A percentile compares a stretch with the other conserved stretches of the same genome.
Conservation (phyloP, 92 coral and sea anemone genomes). For the Zoanthus gigantus region DNA sequence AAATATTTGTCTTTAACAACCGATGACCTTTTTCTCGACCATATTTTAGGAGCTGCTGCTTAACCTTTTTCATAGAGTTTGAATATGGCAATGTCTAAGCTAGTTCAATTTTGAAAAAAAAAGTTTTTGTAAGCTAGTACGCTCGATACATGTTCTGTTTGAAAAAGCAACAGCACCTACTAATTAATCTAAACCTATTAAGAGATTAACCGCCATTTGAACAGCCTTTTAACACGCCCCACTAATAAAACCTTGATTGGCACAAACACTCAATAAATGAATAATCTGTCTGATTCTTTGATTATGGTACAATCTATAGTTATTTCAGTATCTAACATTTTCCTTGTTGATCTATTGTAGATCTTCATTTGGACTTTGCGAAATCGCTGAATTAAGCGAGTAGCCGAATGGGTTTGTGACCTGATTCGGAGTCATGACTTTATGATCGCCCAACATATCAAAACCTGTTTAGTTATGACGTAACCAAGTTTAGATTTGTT, state of each 20-base stretch:
- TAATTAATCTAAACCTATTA: not conserved
- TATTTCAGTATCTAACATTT: not conserved
- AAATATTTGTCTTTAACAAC: conserved; percentile 8
- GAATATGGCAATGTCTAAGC: not conserved
- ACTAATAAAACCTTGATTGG: conserved; percentile 17
- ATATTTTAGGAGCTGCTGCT: not conserved
- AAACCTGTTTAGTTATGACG: conserved; percentile 52
- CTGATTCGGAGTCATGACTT: conserved; percentile 39
- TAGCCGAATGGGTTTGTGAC: conserved; percentile 30
- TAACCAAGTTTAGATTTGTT: conserved; percentile 18
- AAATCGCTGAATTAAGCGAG: conserved; percentile 23
- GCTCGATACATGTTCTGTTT: not conserved
- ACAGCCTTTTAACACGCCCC: not conserved
- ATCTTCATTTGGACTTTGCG: conserved; percentile 41
- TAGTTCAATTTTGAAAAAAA: not conserved
- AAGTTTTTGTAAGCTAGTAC: not conserved
- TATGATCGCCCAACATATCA: conserved; percentile 41
- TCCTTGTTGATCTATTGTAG: not conserved
- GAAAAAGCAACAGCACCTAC: not conserved
- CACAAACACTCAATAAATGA: not conserved
- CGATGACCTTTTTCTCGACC: not conserved
- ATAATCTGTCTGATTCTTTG: not conserved
- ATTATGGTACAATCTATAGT: not conserved
- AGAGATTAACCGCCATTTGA: not conserved
- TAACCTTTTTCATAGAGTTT: too few species aligned